Percentiles rank a stretch among this genome's conserved stretches.
These are phyloP conservation scores for Meliscaeva auricollis DNA, from an alignment of 2,888 invertebrate genomes.

Conservation along the genomic window DNA sequence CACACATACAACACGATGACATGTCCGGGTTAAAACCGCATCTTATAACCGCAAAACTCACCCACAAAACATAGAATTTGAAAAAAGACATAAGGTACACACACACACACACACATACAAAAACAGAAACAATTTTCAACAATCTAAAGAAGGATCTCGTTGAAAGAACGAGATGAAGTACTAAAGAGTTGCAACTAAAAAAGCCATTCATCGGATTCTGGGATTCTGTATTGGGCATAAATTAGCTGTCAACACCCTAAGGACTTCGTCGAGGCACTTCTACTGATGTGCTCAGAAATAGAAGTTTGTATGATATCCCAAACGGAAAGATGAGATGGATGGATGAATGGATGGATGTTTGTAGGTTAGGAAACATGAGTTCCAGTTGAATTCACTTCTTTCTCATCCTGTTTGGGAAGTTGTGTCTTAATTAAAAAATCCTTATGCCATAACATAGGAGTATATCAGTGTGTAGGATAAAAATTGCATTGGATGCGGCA, in stretches of 20 bases:
- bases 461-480: neutral
- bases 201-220: slow-evolving; percentile 63
- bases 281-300: slow-evolving; percentile 8
- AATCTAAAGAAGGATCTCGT: slow-evolving; percentile 29
- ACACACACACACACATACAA: neutral
- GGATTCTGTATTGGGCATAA: slow-evolving; percentile 69
- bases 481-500: neutral
- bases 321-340: slow-evolving; percentile 34
- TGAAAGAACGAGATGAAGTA: slow-evolving; percentile 44
- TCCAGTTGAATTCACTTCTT: slow-evolving; percentile 50
- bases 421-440: slow-evolving; percentile 66
- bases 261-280: slow-evolving; percentile 38
- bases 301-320: slow-evolving; percentile 30
- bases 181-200: slow-evolving; percentile 62
- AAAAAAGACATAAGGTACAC: neutral
- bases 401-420: slow-evolving; percentile 44
- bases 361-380: slow-evolving; percentile 48
- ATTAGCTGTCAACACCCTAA: slow-evolving; percentile 71
- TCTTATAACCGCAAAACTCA: slow-evolving; percentile 18
- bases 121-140: neutral
- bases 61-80: slow-evolving; percentile 24
- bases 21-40: slow-evolving; percentile 58
- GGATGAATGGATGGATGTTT: slow-evolving; percentile 39
- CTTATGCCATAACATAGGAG: slow-evolving; percentile 38
- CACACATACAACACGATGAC: slow-evolving; percentile 34